Base-by-base conservation (phyloP, 2,888 invertebrate genomes). In the Scelioninae gen. 1 region DNA sequence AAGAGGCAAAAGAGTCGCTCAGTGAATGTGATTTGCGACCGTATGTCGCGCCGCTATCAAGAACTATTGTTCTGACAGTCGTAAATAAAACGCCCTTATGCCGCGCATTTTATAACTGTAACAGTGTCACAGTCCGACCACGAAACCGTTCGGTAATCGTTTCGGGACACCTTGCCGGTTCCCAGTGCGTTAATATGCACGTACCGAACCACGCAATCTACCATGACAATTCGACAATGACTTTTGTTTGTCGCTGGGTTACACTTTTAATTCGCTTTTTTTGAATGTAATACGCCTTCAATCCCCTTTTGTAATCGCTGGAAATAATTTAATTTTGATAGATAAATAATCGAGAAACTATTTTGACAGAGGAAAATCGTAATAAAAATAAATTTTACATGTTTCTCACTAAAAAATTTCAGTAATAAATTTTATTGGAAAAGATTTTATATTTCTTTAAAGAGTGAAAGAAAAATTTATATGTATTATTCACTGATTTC, bases 71-170 rank as follows among this genome's bases (percentile, higher is more conserved):
- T 69, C 84, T 63, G 79, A 79, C 78, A 75, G 84, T 77, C 84
- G 85, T 86, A 86, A 86, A 86, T 86, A 86, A 86, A 86, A 86
- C 86, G 85, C 86, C 85, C 85, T 82, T 85, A 83, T 80, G 84
- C 77, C 77, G 76, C 29, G 77, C n/a, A n/a, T 71, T 84, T 84
- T 83, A 75, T 83, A 79, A 83, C 79, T 76, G 83, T 83, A 74
- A 49, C 76, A 56, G 43, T 13, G 40, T 60, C 71, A 34, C 51
- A 62, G 62, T 49, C 55, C 71, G 71, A 71, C 83, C 60, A 56
- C 78, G 58, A 60, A 45, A 49, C 74, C 62, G 49, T 80, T 83
- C 29, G 60, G 63, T 66, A 68, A 83, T 77, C 77, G 72, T 16
- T 51, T n/a, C 58, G 65, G 40, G 68, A 75, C 74, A 78, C 78